Base-by-base conservation (phyloP, 2,888 invertebrate genomes). In the Melieria omissa region DNA sequence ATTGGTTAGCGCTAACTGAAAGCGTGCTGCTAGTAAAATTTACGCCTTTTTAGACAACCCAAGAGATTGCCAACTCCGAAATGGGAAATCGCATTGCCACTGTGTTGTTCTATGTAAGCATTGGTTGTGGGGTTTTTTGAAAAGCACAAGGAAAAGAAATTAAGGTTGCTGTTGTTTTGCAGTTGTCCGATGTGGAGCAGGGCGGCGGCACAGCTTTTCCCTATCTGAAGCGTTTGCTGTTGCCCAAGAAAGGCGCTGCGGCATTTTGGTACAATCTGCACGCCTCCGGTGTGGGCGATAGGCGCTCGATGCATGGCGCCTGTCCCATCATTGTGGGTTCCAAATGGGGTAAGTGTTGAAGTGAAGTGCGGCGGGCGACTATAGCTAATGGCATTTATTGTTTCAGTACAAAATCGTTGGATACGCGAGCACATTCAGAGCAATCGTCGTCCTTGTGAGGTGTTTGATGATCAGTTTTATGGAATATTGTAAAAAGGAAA, bases 191-290 rank as follows among this genome's bases (percentile, higher is more conserved):
- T 84, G 98, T 99, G 41, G 92, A 93, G 47, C 96, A 96, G 85
- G 99, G 99, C 2, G 99, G 99, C 12, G 97, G 96, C 7, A 99
- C 99, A 0, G 99, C 98, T n/a, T 99, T 99, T 88, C 96, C 98
- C 0, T 90, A 91, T 76, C 88, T 98, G n/a, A 93, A 1, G 89
- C 90, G 81, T 93, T 94, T 88, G 92, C 94, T 70, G 89, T 94
- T 57, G 67, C 84, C 85, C 0, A 77, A 79, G 52, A 85, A 84
- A 58, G 81, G 81, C 2, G 42, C 78, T 10, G 97, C 97, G 6
- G 95, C 94, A 0, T 97, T 97, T 88, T 99, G 98, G 98, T 90
- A 93, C 83, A 99, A 99, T 88, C 89, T 99, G 75, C 93, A 94
- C 85, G 91, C 93, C 4, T 95, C 92, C 75, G 98, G 98, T 0